Evolutionary conservation across 1,140 invertebrate genomes (phyloP), one percentile per base, ranked within the genome.

Genomic region (Papilio dardanus): DNA sequence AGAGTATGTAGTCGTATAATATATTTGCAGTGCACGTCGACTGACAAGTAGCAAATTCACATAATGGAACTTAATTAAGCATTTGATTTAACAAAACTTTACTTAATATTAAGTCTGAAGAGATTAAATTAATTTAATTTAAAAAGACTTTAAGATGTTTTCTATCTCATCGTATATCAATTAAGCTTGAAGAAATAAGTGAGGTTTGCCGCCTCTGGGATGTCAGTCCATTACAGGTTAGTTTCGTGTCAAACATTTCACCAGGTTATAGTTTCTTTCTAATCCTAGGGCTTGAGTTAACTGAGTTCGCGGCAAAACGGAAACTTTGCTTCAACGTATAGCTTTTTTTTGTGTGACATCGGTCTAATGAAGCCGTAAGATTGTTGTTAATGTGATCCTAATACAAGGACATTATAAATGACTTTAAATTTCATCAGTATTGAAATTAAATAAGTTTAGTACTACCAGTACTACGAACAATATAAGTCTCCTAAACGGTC

Each of bases 401-500:
- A 30, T 50, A 50, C n/a, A 4, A 30, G 30, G 12, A 14, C 12
- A 28, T 62, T 30, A 2, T 28, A 62, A 30, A 28, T 6, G n/a
- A 50, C 46, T 21, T 28, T 12, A 24, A 10, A 24, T 4, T 54
- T 3, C 21, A 28, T 54, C 21, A 46, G 2, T 54, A 14, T 5
- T 1, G 0, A 0, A 6, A 46, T 7, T 24, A 54, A 24, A 54
- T 24, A 54, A 54, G 21, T 28, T 50, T 54, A 54, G 21, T 54
- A 12, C n/a, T n/a, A n/a, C n/a, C 10, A 24, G 50, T n/a, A 24
- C 50, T 58, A 46, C 16, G 3, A 28, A 62, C 24, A 28, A 62
- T 62, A 62, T 62, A 62, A 21, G 24, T 62, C 54, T 10, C 12
- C 24, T 62, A 62, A 62, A 62, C 54, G 54, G 24, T 62, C 24